Evolutionary conservation across 1,140 invertebrate species (phyloP), one percentile per base, ranked within the genome.

Genomic region (Solenopsis fugax): DNA sequence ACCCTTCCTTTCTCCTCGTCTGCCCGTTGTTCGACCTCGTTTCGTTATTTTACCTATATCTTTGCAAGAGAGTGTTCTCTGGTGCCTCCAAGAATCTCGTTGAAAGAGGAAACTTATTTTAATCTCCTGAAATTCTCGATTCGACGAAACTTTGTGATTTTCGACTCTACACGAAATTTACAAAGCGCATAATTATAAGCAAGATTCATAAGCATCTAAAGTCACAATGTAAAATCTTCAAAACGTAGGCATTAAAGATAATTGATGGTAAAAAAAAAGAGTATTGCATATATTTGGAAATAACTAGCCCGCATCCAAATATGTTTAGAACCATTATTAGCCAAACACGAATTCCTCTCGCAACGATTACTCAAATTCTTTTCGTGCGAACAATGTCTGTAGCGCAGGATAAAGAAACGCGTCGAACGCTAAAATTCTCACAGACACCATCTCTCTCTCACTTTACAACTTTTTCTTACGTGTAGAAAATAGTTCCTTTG

Each of bases 391-490:
- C 56, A 29, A 52, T 50, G 71, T 69, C 37, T 18, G 34, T n/a
- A 16, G 41, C 41, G 10, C 24, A 3, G 12, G 6, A 62, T 48
- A 67, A 78, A 67, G 45, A 52, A 62, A 37, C 29, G 29, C 9
- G 29, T 29, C 41, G 41, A 37, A 71, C 50, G 37, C 64, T 48
- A 29, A 21, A 73, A 72, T 73, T 84, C 80, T 84, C 80, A 60
- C 80, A 73, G 21, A 13, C 54, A 34, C 29, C 54, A 6, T 73
- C 54, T 48, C 69, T 73, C 54, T 48, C 69, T 60, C 24, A 29
- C 69, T 73, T 58, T 64, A 29, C 69, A 73, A 84, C 69, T 84
- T 84, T 84, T 84, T 84, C 80, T 84, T 73, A 84, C 69, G 69
- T 84, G 80, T 84, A 73, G 69, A 73, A 84, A 73, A 84, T 84